Base-by-base conservation (phyloP, 2,888 invertebrate genomes). In the Alviniconcha strummeri region DNA sequence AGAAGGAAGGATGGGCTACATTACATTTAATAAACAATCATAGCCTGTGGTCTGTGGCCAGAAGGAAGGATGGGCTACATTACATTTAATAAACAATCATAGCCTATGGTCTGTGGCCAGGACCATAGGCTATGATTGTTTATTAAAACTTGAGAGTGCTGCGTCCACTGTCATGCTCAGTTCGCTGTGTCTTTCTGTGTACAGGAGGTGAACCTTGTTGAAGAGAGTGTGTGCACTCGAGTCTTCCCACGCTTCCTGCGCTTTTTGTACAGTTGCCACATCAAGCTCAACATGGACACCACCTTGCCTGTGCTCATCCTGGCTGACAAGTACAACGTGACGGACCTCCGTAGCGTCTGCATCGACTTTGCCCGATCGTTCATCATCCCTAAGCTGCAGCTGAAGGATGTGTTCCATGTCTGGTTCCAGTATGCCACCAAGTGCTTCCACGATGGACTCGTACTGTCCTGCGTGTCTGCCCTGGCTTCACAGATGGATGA, bases 361-460 rank as follows among this genome's bases (percentile, higher is more conserved):
- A 90, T 94, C 60, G 92, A 93, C 84, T 94, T 93, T 89, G 94
- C 94, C 3, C 91, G 93, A 81, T 89, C 90, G n/a, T 91, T 93
- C 87, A 91, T 91, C 83, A 91, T 91, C 76, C 94, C 94, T 1
- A 89, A 91, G 84, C 89, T 94, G 6, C 91, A 92, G 56, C 89
- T 94, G 82, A 94, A 93, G 86, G 94, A 94, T 81, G 90, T 94
- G n/a, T 94, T 94, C 86, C 92, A 94, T 87, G 92, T 93, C 4
- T 94, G 94, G 94, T 94, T 94, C 89, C 93, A 93, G 86, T 94
- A 94, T 87, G 93, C 93, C 54, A 94, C 94, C 15, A 91, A 91
- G 83, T 91, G 91, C 82, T 89, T 90, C 83, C 94, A 94, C 80
- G 87, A 89, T 67, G 84, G 88, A 7, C 89, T 92, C 5, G 88